phyloP scores from a whole-genome alignment of 23 tunicate genomes.

The Trididemnum clinides region DNA sequence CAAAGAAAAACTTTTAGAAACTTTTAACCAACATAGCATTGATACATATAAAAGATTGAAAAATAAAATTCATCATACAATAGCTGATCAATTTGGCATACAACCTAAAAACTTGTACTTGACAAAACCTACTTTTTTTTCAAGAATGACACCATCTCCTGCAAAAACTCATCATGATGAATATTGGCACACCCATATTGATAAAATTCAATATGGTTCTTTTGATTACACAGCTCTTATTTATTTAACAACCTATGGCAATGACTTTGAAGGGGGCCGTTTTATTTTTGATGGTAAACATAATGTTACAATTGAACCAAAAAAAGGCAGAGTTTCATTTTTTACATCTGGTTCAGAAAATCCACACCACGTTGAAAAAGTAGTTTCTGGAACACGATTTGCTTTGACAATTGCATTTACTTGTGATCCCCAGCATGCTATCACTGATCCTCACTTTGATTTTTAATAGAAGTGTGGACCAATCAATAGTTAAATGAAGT shows the following conservation, averaged over 20 bases:
- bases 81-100: constrained; percentile 68
- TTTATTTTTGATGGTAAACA: constrained; percentile 79
- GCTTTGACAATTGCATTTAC: constrained; percentile 95
- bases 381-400: constrained; percentile 53
- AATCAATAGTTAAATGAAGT: no score
- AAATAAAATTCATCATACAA: constrained; percentile 44
- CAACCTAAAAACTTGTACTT: constrained; percentile 44
- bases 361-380: constrained; percentile 95
- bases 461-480: no score
- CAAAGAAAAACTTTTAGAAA: constrained; percentile 16
- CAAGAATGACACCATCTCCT: constrained; percentile 58
- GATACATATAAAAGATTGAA: constrained; percentile 45
- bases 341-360: constrained; percentile 97
- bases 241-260: constrained; percentile 57
- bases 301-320: constrained; percentile 65
- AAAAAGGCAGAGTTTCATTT: constrained; percentile 79
- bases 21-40: constrained; percentile 38
- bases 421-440: constrained; percentile 73
- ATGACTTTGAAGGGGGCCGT: constrained; percentile 86
- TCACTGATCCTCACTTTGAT: constrained; percentile 50
- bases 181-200: constrained; percentile 96
- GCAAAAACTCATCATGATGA: constrained; percentile 93
- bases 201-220: constrained; percentile 92
- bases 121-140: constrained; percentile 88
- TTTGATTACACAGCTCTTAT: constrained; percentile 96